A percentile compares a stretch with the other conserved stretches of the same genome.
Conservation (phyloP, 2,888 invertebrate genomes). For the Torymus auratus region DNA sequence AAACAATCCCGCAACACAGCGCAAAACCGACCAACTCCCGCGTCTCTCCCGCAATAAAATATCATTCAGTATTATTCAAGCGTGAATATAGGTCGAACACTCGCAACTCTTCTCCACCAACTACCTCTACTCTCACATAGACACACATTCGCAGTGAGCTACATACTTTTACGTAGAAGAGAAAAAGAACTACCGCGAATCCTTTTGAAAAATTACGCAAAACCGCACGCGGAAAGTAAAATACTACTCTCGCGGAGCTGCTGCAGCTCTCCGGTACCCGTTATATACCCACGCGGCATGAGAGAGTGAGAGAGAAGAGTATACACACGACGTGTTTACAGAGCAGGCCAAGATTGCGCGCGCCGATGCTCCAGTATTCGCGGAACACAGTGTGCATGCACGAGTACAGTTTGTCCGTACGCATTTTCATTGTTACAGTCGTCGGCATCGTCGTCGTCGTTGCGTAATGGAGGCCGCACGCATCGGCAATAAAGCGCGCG, state of each 20-base stretch:
- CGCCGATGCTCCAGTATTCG: background rate
- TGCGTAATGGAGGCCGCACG: conserved; percentile 18
- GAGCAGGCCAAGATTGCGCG: conserved; percentile 9
- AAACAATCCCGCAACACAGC: too few species aligned
- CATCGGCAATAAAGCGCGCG: conserved; percentile 32
- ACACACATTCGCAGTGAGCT: background rate
- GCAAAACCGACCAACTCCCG: background rate
- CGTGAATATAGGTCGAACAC: conserved; percentile 41
- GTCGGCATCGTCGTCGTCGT: background rate
- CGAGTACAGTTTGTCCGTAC: background rate
- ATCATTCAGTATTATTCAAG: conserved; percentile 45
- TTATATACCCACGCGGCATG: background rate
- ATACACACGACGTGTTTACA: conserved; percentile 6
- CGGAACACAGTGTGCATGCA: too few species aligned
- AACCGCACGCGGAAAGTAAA: background rate
- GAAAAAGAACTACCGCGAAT: background rate
- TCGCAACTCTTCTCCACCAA: background rate
- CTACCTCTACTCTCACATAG: background rate
- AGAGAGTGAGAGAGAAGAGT: background rate
- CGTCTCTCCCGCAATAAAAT: conserved; percentile 33
- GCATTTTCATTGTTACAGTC: conserved; percentile 24
- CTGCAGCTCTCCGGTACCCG: background rate
- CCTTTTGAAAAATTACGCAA: conserved; percentile 51
- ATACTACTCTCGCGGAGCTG: too few species aligned
- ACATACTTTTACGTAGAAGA: too few species aligned